Evolutionary conservation across 2,888 invertebrate species (phyloP).

Genomic region (Pyrrhosoma nymphula): DNA sequence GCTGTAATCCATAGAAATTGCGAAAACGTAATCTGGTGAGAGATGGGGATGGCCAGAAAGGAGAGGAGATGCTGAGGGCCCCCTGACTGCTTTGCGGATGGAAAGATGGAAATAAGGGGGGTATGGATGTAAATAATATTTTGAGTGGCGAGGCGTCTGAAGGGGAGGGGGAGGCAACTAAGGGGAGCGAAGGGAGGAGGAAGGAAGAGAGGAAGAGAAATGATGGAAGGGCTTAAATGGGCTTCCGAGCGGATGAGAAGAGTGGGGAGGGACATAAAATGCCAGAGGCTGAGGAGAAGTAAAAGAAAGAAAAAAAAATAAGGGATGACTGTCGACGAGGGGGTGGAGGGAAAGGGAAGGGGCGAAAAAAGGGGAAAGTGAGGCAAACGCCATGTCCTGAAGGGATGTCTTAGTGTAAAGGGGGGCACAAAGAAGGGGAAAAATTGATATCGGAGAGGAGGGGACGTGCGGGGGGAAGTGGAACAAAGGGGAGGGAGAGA

Average conservation of each 20-base stretch:
- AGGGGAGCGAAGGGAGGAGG: not conserved
- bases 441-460: not conserved
- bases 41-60: not conserved
- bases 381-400: not conserved
- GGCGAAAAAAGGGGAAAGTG: not conserved
- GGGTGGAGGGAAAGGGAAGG: not conserved
- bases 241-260: not conserved
- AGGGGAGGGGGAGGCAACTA: not conserved
- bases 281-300: not conserved
- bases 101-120: not conserved
- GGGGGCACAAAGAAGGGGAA: not conserved
- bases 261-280: not conserved
- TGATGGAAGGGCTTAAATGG: constrained; percentile 31
- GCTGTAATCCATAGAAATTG: not conserved
- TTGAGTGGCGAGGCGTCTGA: not conserved
- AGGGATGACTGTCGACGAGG: not conserved
- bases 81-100: too few species aligned
- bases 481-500: too few species aligned
- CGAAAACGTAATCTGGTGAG: constrained; percentile 20
- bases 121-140: not conserved
- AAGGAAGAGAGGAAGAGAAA: not conserved
- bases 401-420: not conserved
- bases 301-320: not conserved
- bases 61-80: not conserved
- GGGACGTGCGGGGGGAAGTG: too few species aligned